phyloP scores from a whole-genome alignment of 2,888 invertebrate species.

The Apodemia mormo region DNA sequence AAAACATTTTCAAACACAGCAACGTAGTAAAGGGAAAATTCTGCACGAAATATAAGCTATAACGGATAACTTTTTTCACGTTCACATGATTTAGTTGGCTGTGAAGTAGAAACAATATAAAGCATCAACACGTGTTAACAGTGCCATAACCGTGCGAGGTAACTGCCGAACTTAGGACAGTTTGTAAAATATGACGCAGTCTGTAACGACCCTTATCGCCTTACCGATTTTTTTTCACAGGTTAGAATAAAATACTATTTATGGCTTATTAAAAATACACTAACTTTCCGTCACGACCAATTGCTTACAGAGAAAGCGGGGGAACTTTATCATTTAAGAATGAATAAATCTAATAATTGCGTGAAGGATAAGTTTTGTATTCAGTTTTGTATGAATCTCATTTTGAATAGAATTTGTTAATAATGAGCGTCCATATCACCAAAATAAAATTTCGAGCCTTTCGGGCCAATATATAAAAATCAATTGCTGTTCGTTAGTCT shows the following conservation, averaged over 20 bases:
- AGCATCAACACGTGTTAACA: constrained; percentile 78
- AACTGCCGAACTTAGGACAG: constrained; percentile 79
- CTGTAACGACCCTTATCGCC: constrained; percentile 63
- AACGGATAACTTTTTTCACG: constrained; percentile 45
- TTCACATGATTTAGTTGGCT: constrained; percentile 62
- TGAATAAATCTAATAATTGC: too few species aligned
- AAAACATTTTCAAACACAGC: not conserved
- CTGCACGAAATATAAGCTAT: constrained; percentile 34
- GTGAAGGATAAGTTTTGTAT: too few species aligned
- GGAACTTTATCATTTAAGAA: too few species aligned
- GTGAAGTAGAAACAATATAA: constrained; percentile 64
- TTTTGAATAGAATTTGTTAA: too few species aligned
- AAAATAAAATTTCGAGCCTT: too few species aligned
- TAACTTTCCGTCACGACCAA: not conserved
- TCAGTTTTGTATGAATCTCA: too few species aligned
- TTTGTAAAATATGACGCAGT: constrained; percentile 78
- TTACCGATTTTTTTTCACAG: constrained; percentile 27
- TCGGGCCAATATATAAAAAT: too few species aligned
- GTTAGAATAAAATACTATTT: not conserved
- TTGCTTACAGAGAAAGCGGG: too few species aligned
- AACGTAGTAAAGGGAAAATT: constrained; percentile 8
- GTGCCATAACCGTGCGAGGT: constrained; percentile 72
- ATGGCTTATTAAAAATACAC: not conserved
- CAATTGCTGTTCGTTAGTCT: too few species aligned
- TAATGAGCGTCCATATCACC: too few species aligned